Base-by-base conservation (phyloP, 2,888 invertebrate species). In the Acleris emargana region DNA sequence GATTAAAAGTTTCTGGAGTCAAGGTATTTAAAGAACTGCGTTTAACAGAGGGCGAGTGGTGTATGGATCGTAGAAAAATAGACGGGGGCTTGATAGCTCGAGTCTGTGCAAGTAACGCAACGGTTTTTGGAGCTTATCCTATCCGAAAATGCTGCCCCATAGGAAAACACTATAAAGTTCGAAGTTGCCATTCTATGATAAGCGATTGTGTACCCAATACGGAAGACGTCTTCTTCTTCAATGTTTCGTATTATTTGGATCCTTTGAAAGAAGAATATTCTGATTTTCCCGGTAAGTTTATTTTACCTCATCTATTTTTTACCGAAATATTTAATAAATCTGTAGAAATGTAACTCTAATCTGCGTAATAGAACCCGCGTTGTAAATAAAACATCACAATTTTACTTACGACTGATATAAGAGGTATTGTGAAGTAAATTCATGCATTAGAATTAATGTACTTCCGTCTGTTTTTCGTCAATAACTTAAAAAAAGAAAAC, bases 91-190 rank as follows among this genome's bases (percentile, higher is more conserved):
- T 88, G 47, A 74, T 93, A 5, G 90, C 86, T 38, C 83, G 89
- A 43, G 84, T 85, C 13, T 93, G 93, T 71, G 79, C 87, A 5
- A 71, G 69, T 13, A 78, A 88, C 66, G 90, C 87, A 70, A 68
- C 75, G 0, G 71, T 69, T 5, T 89, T 81, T 69, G 85, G 80
- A 28, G 89, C 89, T 3, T 86, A 76, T 69, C 93, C 93, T 70
- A 69, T 94, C 5, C 88, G 86, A 62, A 94, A 94, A 75, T 94
- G 94, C 71, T 94, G 94, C 73, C 92, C 93, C 2, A 82, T 93
- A 28, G 94, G 94, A 16, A 74, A 93, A 50, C 93, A 94, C 73
- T 94, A 81, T 67, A 80, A 73, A 67, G 82, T 84, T 5, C 71
- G 77, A 16, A 74, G 74, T 11, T 91, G 91, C 70, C 79, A 79